A percentile compares a stretch with the other conserved stretches of the same genome.
phyloP scores from a whole-genome alignment of 1,140 invertebrate species.

The Sycophila sp. region DNA sequence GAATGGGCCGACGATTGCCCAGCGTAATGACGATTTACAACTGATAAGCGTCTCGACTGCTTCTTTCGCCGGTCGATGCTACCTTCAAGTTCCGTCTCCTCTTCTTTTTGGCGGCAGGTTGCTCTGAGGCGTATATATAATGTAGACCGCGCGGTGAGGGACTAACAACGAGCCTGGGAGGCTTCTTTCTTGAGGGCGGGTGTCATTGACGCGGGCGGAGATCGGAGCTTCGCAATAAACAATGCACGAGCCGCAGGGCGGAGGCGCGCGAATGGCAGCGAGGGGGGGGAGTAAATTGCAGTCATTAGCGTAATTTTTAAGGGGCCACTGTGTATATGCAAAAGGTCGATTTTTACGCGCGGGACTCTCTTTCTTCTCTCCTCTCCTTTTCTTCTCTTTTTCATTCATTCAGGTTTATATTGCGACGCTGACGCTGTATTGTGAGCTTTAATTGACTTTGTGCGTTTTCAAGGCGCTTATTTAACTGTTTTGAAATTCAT shows the following conservation, averaged over 20 bases:
- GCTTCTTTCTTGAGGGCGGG: background rate
- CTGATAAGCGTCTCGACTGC: slow-evolving; percentile 2
- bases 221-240: background rate
- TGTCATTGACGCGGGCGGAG: slow-evolving; percentile 9
- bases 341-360: background rate
- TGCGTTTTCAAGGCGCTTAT: too few relatives aligned
- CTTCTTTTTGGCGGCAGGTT: background rate
- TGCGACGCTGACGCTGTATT: too few relatives aligned
- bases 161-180: background rate
- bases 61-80: too few relatives aligned
- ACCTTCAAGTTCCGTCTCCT: background rate
- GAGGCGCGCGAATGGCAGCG: background rate
- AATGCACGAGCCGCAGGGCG: background rate
- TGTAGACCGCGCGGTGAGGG: background rate
- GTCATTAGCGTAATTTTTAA: slow-evolving; percentile 30
- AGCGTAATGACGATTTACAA: slow-evolving; percentile 25
- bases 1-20: slow-evolving; percentile 9
- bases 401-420: too few relatives aligned
- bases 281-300: background rate
- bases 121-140: background rate
- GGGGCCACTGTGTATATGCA: background rate
- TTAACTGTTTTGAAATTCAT: too few relatives aligned
- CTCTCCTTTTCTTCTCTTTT: too few relatives aligned
- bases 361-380: background rate
- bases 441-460: too few relatives aligned